Percentiles rank a stretch among this genome's conserved stretches.
These are phyloP conservation scores for Sarcophaga subvicina DNA, from an alignment of 2,888 invertebrate species.

Conservation along the genomic window DNA sequence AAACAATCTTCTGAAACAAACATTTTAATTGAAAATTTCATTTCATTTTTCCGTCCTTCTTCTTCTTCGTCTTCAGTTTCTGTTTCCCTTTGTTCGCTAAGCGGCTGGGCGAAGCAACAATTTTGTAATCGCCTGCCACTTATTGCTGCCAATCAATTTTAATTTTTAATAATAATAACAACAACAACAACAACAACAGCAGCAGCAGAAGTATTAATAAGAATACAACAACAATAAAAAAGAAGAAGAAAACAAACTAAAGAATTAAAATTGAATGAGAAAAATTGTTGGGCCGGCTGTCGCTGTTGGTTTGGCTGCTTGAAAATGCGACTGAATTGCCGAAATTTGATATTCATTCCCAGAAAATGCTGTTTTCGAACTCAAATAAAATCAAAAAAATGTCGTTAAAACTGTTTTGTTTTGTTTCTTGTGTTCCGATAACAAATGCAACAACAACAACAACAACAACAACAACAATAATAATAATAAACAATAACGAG, in stretches of 20 bases:
- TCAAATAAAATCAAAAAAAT: slow-evolving; percentile 48
- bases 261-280: slow-evolving; percentile 48
- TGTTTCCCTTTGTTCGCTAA: background rate
- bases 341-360: slow-evolving; percentile 66
- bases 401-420: slow-evolving; percentile 63
- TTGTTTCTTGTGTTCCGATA: slow-evolving; percentile 34
- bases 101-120: background rate
- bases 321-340: slow-evolving; percentile 24
- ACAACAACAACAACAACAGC: slow-evolving; percentile 3
- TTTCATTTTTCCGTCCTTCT: background rate
- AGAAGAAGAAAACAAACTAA: background rate
- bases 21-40: slow-evolving; percentile 35
- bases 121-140: slow-evolving; percentile 4
- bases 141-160: slow-evolving; percentile 57
- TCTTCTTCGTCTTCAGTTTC: background rate
- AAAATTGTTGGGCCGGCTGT: background rate
- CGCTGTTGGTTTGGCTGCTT: too few species aligned
- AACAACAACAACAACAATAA: background rate
- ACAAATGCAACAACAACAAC: slow-evolving; percentile 46
- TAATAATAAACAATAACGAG: background rate
- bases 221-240: too few species aligned
- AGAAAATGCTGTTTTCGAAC: slow-evolving; percentile 57
- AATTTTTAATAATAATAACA: slow-evolving; percentile 23
- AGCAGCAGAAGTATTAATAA: too few species aligned
- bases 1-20: background rate